Evolutionary conservation across 2,113 vertebrate species (phyloP), one percentile per base, ranked within the genome.

Genomic region (Oncorhynchus clarkii): DNA sequence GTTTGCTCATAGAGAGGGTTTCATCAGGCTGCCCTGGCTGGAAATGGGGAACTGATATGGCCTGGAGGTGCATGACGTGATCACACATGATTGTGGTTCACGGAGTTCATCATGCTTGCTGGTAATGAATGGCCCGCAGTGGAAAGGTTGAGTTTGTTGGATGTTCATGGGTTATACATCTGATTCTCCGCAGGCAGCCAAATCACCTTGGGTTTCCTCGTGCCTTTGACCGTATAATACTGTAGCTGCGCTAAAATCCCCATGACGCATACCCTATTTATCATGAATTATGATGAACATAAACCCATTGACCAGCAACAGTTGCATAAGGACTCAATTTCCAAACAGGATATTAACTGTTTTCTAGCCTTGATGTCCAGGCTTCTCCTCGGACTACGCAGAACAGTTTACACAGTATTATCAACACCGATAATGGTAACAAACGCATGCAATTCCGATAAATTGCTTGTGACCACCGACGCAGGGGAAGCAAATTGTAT

Each of bases 1-100:
- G 78, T 70, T 77, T 62, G 77, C 83, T 75, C 72, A 70, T 71
- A 87, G 87, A 89, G 71, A 80, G 80, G 76, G 72, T 80, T 51
- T 67, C 66, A 7, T 71, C 70, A 66, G 82, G 60, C 16, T 5
- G 51, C 51, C 51, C 51, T 54, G 16, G 69, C 78, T 72, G 68
- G 60, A 20, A 39, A 9, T n/a, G 49, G 34, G 67, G 57, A 24
- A 9, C 67, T 67, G 70, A 54, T 24, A 64, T 51, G 70, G 72
- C 64, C 18, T 60, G 29, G 27, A 29, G 70, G 65, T 66, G 70
- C 1, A 16, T 73, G 51, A 54, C 1, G 51, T 54, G 13, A 5
- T 18, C 16, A 18, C 51, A 13, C 51, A 54, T 54, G 34, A 71
- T 72, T 49, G 75, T 73, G 68, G 86, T 84, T 89, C 86, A 86